phyloP scores from a whole-genome alignment of 2,888 invertebrate species.

The Leucoma salicis region DNA sequence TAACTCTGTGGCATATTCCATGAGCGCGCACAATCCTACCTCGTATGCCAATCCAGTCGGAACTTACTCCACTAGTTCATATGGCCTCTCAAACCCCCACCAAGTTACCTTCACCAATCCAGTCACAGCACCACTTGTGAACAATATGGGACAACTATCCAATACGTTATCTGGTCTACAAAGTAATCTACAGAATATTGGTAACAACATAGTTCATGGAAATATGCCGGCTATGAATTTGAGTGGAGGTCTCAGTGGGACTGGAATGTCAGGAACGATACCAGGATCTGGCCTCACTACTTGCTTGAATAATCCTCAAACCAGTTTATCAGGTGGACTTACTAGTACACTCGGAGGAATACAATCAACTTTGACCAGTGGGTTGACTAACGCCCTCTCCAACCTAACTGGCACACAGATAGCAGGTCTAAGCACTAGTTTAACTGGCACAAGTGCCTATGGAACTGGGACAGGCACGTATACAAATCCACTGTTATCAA shows the following conservation, averaged over 20 bases:
- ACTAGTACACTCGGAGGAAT: conserved; percentile 68
- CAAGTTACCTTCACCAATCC: conserved; percentile 79
- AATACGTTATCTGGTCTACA: conserved; percentile 75
- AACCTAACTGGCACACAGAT: conserved; percentile 69
- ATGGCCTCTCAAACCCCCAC: conserved; percentile 73
- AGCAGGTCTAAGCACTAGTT: conserved; percentile 66
- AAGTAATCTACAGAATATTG: conserved; percentile 70
- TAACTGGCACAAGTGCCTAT: conserved; percentile 61
- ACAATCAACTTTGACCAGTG: conserved; percentile 67
- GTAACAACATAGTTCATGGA: conserved; percentile 38
- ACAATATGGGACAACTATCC: conserved; percentile 76
- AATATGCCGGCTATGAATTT: conserved; percentile 71
- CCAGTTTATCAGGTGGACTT: conserved; percentile 67
- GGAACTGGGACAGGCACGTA: conserved; percentile 79
- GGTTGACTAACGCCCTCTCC: conserved; percentile 66
- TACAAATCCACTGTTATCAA: conserved; percentile 84
- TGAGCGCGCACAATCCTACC: conserved; percentile 76
- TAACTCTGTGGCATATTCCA: conserved; percentile 75
- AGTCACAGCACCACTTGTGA: conserved; percentile 73
- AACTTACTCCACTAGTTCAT: conserved; percentile 71
- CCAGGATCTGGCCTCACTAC: conserved; percentile 71
- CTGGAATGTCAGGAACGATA: conserved; percentile 75
- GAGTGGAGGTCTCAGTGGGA: conserved; percentile 66
- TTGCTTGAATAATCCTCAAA: conserved; percentile 71
- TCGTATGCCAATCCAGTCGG: conserved; percentile 79